These are phyloP conservation scores for Sterna hirundo DNA, from an alignment of 2,113 vertebrate species.

Conservation along the genomic window DNA sequence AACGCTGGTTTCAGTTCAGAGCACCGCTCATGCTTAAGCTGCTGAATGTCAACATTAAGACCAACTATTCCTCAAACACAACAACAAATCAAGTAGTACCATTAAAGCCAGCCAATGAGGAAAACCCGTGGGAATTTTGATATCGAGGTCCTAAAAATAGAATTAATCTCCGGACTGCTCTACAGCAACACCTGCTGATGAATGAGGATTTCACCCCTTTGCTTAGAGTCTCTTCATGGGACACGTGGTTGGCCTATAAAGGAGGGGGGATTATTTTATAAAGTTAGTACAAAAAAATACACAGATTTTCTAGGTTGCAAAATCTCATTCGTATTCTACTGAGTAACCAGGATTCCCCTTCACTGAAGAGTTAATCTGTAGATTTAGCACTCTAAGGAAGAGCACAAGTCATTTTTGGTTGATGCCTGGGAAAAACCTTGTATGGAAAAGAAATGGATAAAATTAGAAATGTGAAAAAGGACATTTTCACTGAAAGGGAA, in stretches of 20 bases:
- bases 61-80: not conserved
- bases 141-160: not conserved
- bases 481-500: constrained; percentile 23
- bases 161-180: constrained; percentile 27
- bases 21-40: not conserved
- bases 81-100: not conserved
- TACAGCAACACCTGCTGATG: constrained; percentile 52
- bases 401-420: not conserved
- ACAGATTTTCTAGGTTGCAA: not conserved
- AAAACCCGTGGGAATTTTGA: not conserved
- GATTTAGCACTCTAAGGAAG: not conserved
- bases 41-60: not conserved
- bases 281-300: not conserved
- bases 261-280: not conserved
- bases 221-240: not conserved
- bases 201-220: constrained; percentile 22
- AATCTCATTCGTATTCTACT: not conserved
- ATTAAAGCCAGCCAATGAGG: not conserved
- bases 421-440: not conserved
- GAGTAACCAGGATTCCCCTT: not conserved
- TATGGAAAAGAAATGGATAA: constrained; percentile 16
- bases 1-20: not conserved
- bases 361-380: not conserved
- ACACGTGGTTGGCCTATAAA: not conserved
- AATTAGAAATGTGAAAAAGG: constrained; percentile 33